Conservation (phyloP, 64 coral and sea anemone species). For the Pachyseris speciosa region DNA sequence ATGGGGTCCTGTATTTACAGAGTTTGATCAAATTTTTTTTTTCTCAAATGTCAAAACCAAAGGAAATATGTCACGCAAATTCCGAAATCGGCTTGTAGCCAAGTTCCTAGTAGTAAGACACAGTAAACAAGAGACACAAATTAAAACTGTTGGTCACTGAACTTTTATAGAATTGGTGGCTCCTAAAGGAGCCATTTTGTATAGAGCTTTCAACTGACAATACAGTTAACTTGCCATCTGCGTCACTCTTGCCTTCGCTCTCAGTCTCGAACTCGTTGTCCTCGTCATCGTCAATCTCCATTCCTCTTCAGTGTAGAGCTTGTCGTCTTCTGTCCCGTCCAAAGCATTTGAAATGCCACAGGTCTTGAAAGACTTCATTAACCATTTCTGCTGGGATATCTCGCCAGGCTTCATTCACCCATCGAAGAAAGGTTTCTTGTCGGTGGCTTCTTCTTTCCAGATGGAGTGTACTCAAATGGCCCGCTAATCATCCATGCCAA, state of each 20-base stretch:
- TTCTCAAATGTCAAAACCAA: background rate
- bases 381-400: background rate
- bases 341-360: slow-evolving; percentile 21
- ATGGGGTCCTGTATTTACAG: too few relatives aligned
- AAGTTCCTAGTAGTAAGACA: background rate
- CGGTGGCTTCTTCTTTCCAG: background rate
- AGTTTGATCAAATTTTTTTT: background rate
- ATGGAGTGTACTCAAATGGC: background rate
- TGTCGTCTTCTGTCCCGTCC: too few relatives aligned
- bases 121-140: background rate
- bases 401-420: background rate
- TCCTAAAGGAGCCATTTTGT: too few relatives aligned
- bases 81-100: slow-evolving; percentile 36
- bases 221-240: slow-evolving; percentile 13
- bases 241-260: background rate
- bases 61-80: background rate
- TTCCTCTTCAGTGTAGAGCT: too few relatives aligned
- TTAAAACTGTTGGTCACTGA: slow-evolving; percentile 13
- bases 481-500: background rate
- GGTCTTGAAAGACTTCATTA: background rate
- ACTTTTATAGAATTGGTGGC: slow-evolving; percentile 17
- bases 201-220: too few relatives aligned
- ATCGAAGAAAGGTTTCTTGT: background rate
- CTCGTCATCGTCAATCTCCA: background rate
- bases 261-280: slow-evolving; percentile 7